A percentile compares a stretch with the other conserved stretches of the same genome.
These are phyloP conservation scores for Trichogramma pretiosum DNA, from an alignment of 1,140 invertebrate species.

Conservation along the genomic window DNA sequence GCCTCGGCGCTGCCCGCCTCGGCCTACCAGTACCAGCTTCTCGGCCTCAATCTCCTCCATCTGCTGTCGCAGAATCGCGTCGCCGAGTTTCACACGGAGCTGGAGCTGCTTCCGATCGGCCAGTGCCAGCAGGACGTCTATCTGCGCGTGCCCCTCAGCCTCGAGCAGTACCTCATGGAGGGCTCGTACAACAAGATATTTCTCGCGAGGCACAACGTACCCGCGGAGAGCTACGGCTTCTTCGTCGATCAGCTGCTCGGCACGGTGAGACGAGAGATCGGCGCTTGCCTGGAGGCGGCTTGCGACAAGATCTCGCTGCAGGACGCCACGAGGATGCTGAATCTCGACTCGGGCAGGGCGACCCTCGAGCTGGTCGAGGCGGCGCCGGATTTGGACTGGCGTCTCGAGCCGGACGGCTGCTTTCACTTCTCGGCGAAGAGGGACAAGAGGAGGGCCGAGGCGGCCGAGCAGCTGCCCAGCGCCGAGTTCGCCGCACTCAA, in stretches of 20 bases:
- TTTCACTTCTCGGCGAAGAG: conserved; percentile 65
- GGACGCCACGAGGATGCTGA: conserved; percentile 84
- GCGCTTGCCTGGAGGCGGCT: conserved; percentile 90
- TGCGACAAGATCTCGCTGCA: conserved; percentile 82
- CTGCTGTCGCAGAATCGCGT: conserved; percentile 66
- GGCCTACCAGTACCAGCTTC: conserved; percentile 89
- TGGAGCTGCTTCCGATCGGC: conserved; percentile 87
- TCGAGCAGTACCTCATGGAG: conserved; percentile 99
- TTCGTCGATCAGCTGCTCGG: conserved; percentile 95
- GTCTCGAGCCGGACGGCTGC: conserved; percentile 62
- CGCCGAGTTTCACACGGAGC: conserved; percentile 45
- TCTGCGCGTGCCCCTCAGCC: conserved; percentile 85
- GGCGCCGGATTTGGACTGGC: too few relatives aligned
- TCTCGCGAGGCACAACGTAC: conserved; percentile 83
- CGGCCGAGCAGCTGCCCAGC: conserved; percentile 80
- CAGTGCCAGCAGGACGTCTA: conserved; percentile 90
- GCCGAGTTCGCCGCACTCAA: conserved; percentile 78
- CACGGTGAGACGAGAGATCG: conserved; percentile 93
- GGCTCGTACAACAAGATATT: conserved; percentile 97
- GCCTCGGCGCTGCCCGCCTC: too few relatives aligned
- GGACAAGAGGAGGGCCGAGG: conserved; percentile 68
- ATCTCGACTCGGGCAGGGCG: conserved; percentile 70
- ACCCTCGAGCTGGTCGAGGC: too few relatives aligned
- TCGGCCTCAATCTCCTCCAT: conserved; percentile 91
- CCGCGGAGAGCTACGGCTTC: conserved; percentile 88